A percentile compares a stretch with the other conserved stretches of the same genome.
Conservation (phyloP, 2,888 invertebrate genomes). For the Sinopyrophorus schimmeli region DNA sequence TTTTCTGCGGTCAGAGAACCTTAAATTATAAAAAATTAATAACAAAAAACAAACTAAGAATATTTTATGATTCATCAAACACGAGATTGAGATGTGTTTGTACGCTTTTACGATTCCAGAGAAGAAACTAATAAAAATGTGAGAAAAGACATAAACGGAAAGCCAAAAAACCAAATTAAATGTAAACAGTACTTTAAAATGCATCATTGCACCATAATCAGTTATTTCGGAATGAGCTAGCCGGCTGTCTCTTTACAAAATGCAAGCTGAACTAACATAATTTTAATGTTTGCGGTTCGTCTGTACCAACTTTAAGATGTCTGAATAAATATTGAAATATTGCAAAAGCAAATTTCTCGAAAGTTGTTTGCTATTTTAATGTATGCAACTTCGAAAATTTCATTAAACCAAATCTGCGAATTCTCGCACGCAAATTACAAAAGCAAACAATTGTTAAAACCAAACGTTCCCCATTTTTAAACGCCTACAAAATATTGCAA, state of each 20-base stretch:
- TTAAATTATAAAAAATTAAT: no score
- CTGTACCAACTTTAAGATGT: slow-evolving; percentile 10
- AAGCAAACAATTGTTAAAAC: no score
- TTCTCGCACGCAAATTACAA: no score
- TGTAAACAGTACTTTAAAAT: slow-evolving; percentile 19
- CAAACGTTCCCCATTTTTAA: no score
- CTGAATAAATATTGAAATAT: slow-evolving; percentile 17
- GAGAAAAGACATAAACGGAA: background rate
- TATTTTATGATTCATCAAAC: no score
- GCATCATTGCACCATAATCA: slow-evolving; percentile 20
- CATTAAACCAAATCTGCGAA: slow-evolving; percentile 3
- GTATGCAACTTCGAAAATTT: slow-evolving; percentile 8
- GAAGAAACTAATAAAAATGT: no score
- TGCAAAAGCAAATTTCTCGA: slow-evolving; percentile 3
- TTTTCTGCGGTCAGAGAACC: no score
- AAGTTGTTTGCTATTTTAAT: slow-evolving; percentile 11
- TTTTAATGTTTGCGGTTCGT: slow-evolving; percentile 24
- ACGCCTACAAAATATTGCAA: no score
- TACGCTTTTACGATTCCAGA: no score
- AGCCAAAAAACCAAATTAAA: slow-evolving; percentile 12
- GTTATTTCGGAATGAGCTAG: slow-evolving; percentile 15
- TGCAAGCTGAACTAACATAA: slow-evolving; percentile 21
- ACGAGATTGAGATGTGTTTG: no score
- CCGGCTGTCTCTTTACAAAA: slow-evolving; percentile 18
- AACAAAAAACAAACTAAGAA: no score